These are phyloP conservation scores for Platycnemis pennipes DNA, from an alignment of 2,888 invertebrate species.

Conservation along the genomic window DNA sequence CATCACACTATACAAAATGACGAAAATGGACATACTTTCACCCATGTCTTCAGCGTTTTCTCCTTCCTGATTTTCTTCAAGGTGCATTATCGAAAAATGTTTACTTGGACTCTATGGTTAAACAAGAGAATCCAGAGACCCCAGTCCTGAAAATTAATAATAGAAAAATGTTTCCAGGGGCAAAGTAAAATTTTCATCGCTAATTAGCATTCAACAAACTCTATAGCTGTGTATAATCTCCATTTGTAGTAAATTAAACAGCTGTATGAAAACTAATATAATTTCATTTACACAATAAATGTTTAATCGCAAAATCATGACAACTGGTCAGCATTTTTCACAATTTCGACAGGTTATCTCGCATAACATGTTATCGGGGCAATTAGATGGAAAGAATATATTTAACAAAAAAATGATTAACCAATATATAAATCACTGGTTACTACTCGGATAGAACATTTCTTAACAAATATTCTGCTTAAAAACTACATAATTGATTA, in stretches of 20 bases:
- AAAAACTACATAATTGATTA: background rate
- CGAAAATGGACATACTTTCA: background rate
- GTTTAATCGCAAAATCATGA: no score
- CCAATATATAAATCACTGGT: background rate
- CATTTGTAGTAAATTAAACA: no score
- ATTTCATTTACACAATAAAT: no score
- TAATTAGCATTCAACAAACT: no score
- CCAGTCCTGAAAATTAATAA: background rate
- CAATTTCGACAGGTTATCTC: no score
- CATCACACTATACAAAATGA: background rate
- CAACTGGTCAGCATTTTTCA: no score
- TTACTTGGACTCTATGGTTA: background rate
- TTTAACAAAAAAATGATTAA: background rate
- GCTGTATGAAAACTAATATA: no score
- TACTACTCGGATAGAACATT: background rate
- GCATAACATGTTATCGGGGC: no score
- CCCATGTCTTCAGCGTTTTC: slow-evolving; percentile 62
- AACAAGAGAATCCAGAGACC: background rate
- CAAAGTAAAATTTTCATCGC: no score
- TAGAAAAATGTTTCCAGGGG: background rate
- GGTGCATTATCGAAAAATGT: slow-evolving; percentile 23
- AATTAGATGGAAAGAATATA: background rate
- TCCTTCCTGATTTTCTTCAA: slow-evolving; percentile 60
- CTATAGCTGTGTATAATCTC: no score
- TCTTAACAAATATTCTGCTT: background rate